Evolutionary conservation across 2,888 invertebrate genomes (phyloP).

Genomic region (Clepsis dumicolana): DNA sequence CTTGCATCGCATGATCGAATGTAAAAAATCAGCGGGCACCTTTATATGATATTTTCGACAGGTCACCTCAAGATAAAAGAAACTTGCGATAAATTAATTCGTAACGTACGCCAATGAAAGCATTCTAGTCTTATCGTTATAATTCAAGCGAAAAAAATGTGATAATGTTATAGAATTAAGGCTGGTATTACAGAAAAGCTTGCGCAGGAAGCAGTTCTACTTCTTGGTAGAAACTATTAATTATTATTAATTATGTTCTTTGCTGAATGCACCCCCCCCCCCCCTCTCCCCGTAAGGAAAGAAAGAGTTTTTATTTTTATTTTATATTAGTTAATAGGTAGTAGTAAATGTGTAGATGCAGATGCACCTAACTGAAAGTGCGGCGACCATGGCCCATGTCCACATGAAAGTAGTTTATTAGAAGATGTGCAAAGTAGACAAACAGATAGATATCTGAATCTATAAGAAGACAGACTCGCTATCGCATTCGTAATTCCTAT

Average conservation of each 20-base stretch:
- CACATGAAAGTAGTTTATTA: not conserved
- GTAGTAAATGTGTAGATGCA: no score
- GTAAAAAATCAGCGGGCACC: conserved; percentile 57
- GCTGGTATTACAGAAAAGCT: not conserved
- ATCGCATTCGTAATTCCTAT: not conserved
- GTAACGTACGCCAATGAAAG: conserved; percentile 12
- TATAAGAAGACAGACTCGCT: not conserved
- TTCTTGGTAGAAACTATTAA: no score
- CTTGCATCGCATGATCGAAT: conserved; percentile 47
- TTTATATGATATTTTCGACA: conserved; percentile 54
- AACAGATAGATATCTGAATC: not conserved
- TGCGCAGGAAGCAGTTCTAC: no score
- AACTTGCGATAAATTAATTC: conserved; percentile 27
- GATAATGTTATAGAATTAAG: not conserved
- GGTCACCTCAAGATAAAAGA: conserved; percentile 68
- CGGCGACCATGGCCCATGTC: no score
- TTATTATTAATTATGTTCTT: no score
- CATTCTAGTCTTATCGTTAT: not conserved
- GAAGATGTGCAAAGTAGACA: no score
- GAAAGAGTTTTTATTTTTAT: no score
- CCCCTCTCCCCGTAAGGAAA: no score
- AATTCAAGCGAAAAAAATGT: conserved; percentile 1
- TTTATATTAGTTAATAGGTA: no score
- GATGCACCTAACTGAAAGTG: no score
- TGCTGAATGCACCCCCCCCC: no score